A percentile compares a stretch with the other conserved stretches of the same genome.
Conservation (phyloP, 2,113 vertebrate species). For the Istiophorus platypterus region DNA sequence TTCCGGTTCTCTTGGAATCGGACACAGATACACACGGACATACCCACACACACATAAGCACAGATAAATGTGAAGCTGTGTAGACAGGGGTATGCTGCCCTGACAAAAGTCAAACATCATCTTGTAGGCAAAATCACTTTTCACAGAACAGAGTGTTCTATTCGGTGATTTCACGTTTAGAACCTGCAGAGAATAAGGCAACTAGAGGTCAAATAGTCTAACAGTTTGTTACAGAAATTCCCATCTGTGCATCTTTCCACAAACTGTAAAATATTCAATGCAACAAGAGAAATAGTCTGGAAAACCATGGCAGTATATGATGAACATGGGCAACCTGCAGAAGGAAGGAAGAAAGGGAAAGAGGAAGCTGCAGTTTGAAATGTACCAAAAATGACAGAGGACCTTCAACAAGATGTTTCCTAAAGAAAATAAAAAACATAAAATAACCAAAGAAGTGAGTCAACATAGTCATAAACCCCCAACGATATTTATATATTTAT, state of each 20-base stretch:
- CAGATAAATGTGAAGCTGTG: constrained; percentile 68
- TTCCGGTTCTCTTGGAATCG: constrained; percentile 75
- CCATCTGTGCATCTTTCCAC: constrained; percentile 46
- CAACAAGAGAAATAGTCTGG: constrained; percentile 41
- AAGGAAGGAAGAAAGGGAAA: constrained; percentile 10
- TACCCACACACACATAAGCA: constrained; percentile 47
- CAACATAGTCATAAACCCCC: neutral
- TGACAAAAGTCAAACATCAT: constrained; percentile 77
- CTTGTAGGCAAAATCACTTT: constrained; percentile 67
- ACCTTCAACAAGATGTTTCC: constrained; percentile 17
- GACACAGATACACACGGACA: constrained; percentile 74
- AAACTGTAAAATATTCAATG: constrained; percentile 62
- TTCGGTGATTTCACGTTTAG: constrained; percentile 60
- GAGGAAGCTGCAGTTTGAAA: constrained; percentile 1
- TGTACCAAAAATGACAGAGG: neutral
- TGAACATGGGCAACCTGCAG: constrained; percentile 37
- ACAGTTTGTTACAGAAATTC: constrained; percentile 59
- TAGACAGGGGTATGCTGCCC: constrained; percentile 64
- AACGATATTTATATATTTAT: neutral
- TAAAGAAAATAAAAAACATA: neutral
- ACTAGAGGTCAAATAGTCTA: constrained; percentile 45
- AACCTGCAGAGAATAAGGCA: constrained; percentile 65
- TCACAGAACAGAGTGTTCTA: constrained; percentile 61
- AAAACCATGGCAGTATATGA: constrained; percentile 47
- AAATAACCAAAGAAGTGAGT: constrained; percentile 1